Evolutionary conservation across 2,113 vertebrate species (phyloP).

Genomic region (Sterna hirundo): DNA sequence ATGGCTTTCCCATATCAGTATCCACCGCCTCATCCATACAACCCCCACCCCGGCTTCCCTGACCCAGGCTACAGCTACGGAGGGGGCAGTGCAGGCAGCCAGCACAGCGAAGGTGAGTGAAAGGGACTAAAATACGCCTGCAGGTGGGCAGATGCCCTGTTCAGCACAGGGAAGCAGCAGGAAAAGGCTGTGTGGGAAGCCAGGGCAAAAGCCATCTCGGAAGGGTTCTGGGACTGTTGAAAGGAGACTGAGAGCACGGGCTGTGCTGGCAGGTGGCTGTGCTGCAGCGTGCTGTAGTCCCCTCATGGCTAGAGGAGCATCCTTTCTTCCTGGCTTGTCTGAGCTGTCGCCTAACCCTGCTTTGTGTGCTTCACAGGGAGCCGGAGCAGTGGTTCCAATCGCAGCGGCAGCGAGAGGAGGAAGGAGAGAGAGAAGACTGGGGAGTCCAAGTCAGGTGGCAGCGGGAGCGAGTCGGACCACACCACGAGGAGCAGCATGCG

Average conservation of each 20-base stretch:
- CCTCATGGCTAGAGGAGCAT: not conserved
- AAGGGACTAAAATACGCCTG: not conserved
- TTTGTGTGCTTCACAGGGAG: conserved; percentile 73
- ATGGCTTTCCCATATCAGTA: conserved; percentile 91
- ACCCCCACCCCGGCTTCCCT: conserved; percentile 81
- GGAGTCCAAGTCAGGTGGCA: conserved; percentile 86
- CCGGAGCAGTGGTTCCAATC: conserved; percentile 90
- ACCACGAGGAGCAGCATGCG: conserved; percentile 80
- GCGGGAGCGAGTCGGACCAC: conserved; percentile 83
- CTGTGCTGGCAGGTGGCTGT: not conserved
- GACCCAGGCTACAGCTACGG: conserved; percentile 82
- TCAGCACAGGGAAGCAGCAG: not conserved
- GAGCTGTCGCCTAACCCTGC: not conserved
- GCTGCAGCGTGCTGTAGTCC: not conserved
- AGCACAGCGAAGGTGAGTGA: conserved; percentile 88
- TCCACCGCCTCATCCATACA: conserved; percentile 89
- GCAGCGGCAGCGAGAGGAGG: conserved; percentile 81
- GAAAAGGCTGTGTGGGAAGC: not conserved
- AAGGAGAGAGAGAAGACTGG: conserved; percentile 79
- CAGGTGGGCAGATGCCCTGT: not conserved
- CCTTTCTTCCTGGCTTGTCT: not conserved
- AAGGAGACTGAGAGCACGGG: not conserved
- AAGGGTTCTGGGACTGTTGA: not conserved
- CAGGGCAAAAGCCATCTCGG: not conserved
- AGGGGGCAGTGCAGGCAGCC: conserved; percentile 84